Evolutionary conservation across 2,113 vertebrate species (phyloP), one percentile per base, ranked within the genome.

Genomic region (Suncus etruscus): DNA sequence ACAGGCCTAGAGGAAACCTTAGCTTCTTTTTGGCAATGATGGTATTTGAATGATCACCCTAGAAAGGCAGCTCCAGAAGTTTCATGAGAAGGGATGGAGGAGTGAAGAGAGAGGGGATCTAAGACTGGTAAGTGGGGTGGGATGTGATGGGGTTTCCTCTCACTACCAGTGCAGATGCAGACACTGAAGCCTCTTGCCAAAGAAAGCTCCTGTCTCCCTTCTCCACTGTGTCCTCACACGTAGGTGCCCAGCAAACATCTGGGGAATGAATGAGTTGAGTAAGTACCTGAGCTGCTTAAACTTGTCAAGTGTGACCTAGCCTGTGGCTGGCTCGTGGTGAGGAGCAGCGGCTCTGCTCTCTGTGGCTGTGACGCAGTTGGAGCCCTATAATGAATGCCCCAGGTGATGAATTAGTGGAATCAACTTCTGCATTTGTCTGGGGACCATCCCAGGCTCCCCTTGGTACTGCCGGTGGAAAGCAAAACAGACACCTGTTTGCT

Each of bases 401-500:
- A 85, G 95, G 86, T 82, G 91, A 89, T 89, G 89, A 68, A 63
- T 93, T 87, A 93, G 92, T 94, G 93, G 89, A 70, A 91, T 89
- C 78, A 72, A 70, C 93, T 90, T 47, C 86, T 92, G 45, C 27
- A 11, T 70, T 22, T 79, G 61, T 91, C 89, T 94, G 84, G 95
- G 84, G 93, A 95, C 54, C 93, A 73, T 12, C 51, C 29, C 48
- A 68, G 65, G 70, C 45, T 94, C 74, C 93, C 87, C 75, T 65
- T 65, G 93, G 86, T 72, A 91, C 63, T 51, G 32, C 4, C 6
- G 63, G 78, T 94, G 89, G 89, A 86, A 95, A 86, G 66, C 96
- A 95, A 95, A 96, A 97, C 93, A 97, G 89, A 87, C 0, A 0
- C 76, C 91, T 83, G 74, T 92, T 92, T 89, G 91, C 74, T 79